Percentiles rank a stretch among this genome's conserved stretches.
phyloP scores from a whole-genome alignment of 2,888 invertebrate species.

The Folsomia candida region DNA sequence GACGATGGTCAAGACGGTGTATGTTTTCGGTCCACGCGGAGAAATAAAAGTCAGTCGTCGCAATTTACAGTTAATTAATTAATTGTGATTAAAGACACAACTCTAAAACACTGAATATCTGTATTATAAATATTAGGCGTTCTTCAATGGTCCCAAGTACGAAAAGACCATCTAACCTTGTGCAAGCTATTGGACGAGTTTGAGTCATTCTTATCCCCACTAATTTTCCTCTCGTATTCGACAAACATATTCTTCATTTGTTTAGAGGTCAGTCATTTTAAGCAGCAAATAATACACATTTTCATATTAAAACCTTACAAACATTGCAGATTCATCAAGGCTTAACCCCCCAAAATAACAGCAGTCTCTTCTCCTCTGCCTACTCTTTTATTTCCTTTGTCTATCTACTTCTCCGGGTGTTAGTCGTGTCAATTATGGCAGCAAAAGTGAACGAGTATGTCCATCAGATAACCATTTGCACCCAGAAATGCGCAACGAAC shows the following conservation, averaged over 20 bases:
- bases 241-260: conserved; percentile 40
- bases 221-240: conserved; percentile 42
- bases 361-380: conserved; percentile 18
- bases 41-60: too few relatives aligned
- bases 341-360: conserved; percentile 25
- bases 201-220: conserved; percentile 39
- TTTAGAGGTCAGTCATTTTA: conserved; percentile 27
- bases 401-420: conserved; percentile 27
- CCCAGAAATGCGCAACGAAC: conserved; percentile 39
- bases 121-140: too few relatives aligned
- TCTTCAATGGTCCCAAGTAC: conserved; percentile 34
- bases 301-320: background rate
- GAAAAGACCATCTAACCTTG: conserved; percentile 39
- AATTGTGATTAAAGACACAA: too few relatives aligned
- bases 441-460: conserved; percentile 43
- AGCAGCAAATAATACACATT: background rate
- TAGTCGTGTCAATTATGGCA: conserved; percentile 35
- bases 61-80: too few relatives aligned
- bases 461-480: conserved; percentile 32
- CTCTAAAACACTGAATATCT: too few relatives aligned
- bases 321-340: conserved; percentile 39
- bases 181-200: conserved; percentile 39
- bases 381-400: conserved; percentile 27
- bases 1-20: too few relatives aligned
- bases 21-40: too few relatives aligned